These are phyloP conservation scores for Ceryle rudis DNA, from an alignment of 2,797 vertebrate species.

Conservation along the genomic window DNA sequence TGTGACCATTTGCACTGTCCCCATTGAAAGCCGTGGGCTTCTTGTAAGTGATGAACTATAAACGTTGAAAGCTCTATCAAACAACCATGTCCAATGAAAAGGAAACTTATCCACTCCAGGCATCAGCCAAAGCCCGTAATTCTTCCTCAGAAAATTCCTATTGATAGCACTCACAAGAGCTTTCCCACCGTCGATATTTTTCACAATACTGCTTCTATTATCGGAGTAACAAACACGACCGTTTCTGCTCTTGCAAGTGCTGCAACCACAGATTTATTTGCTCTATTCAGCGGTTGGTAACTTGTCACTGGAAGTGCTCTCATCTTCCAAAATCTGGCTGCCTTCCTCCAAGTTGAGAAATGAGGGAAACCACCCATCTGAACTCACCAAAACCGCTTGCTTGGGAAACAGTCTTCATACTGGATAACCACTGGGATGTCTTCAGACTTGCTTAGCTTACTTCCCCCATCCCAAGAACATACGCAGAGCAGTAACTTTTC, in stretches of 20 bases:
- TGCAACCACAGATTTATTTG: conserved; percentile 8
- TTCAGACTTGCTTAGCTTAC: not conserved
- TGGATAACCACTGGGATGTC: not conserved
- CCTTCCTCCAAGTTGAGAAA: not conserved
- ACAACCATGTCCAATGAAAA: not conserved
- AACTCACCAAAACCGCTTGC: not conserved
- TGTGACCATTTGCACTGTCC: not conserved
- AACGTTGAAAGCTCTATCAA: not conserved
- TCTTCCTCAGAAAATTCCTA: not conserved
- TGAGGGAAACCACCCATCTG: not conserved
- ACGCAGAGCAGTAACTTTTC: not conserved
- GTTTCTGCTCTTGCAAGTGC: not conserved
- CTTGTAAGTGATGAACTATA: not conserved
- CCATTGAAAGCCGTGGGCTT: not conserved
- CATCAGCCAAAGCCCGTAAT: not conserved
- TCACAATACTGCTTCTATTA: conserved; percentile 13
- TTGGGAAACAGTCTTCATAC: not conserved
- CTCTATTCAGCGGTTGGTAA: conserved; percentile 19
- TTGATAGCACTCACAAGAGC: not conserved
- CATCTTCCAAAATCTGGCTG: not conserved
- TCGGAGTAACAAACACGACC: not conserved
- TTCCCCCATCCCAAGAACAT: not conserved
- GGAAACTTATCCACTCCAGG: not conserved
- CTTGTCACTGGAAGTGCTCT: not conserved
- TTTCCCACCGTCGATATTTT: not conserved